phyloP scores from a whole-genome alignment of 2,888 invertebrate genomes.

The Scaptomyza polygonia region DNA sequence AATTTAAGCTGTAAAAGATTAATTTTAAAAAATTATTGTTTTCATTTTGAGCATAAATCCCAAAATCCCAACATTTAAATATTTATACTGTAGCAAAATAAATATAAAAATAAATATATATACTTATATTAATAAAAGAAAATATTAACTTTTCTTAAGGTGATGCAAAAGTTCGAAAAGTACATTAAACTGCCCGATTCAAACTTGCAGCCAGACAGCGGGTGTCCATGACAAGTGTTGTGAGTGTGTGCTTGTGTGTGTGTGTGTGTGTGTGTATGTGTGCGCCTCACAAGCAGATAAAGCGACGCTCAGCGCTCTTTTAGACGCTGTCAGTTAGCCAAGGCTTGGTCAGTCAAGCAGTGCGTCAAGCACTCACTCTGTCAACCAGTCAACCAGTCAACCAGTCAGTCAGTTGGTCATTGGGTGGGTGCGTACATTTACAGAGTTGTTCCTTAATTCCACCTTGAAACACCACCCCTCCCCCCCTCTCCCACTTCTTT shows the following conservation, averaged over 20 bases:
- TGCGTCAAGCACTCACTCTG: conserved; percentile 29
- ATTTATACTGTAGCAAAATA: too few species aligned
- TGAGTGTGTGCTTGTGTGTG: conserved; percentile 21
- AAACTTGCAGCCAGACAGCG: conserved; percentile 9
- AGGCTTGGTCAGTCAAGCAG: conserved; percentile 35
- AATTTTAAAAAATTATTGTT: too few species aligned
- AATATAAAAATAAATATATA: too few species aligned
- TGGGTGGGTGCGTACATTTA: conserved; percentile 26
- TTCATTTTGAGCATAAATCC: too few species aligned
- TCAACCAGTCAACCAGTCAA: conserved; percentile 23
- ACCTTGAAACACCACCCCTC: background rate
- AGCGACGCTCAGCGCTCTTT: conserved; percentile 44
- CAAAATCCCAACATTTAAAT: too few species aligned
- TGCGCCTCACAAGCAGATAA: conserved; percentile 57
- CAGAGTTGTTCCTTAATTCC: conserved; percentile 12
- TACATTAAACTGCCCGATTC: background rate
- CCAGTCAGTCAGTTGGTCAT: conserved; percentile 28
- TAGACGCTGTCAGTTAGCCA: conserved; percentile 45
- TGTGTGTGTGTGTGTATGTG: conserved; percentile 23
- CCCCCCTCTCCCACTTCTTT: conserved; percentile 17
- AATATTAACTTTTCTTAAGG: too few species aligned
- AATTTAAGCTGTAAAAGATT: background rate
- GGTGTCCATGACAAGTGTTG: conserved; percentile 70
- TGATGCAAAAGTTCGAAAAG: background rate
- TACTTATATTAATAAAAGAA: too few species aligned